phyloP scores from a whole-genome alignment of 1,140 invertebrate species.

The Portunus trituberculatus region DNA sequence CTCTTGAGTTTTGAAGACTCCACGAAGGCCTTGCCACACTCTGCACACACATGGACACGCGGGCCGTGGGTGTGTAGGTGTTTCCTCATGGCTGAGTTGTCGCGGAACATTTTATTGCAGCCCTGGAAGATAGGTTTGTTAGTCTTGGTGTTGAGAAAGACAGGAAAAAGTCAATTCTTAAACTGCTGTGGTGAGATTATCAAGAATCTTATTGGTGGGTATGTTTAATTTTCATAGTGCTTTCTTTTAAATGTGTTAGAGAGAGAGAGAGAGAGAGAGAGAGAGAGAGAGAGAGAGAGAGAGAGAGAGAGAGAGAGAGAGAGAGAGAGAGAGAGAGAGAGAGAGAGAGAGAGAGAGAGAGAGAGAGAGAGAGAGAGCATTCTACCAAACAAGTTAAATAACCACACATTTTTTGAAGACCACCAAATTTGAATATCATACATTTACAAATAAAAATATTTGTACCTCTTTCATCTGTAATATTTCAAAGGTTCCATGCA shows the following conservation, averaged over 20 bases:
- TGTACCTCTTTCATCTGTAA: too few species aligned
- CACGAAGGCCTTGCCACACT: conserved; percentile 99
- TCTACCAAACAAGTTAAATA: neutral
- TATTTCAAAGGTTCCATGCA: too few species aligned
- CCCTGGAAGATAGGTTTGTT: conserved; percentile 80
- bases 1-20: conserved; percentile 98
- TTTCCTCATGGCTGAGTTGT: conserved; percentile 99
- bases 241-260: too few species aligned
- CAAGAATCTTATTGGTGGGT: too few species aligned
- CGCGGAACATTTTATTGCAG: conserved; percentile 96
- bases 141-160: neutral
- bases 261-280: neutral
- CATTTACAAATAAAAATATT: too few species aligned
- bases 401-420: too few species aligned
- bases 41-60: conserved; percentile 97
- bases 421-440: too few species aligned
- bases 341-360: neutral
- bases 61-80: conserved; percentile 98
- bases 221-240: too few species aligned
- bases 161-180: too few species aligned
- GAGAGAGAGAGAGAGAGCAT: neutral
- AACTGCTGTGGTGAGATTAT: too few species aligned
- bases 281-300: too few species aligned
- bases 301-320: neutral
- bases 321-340: neutral